Evolutionary conservation across 2,113 vertebrate genomes (phyloP).

Genomic region (Peromyscus leucopus): DNA sequence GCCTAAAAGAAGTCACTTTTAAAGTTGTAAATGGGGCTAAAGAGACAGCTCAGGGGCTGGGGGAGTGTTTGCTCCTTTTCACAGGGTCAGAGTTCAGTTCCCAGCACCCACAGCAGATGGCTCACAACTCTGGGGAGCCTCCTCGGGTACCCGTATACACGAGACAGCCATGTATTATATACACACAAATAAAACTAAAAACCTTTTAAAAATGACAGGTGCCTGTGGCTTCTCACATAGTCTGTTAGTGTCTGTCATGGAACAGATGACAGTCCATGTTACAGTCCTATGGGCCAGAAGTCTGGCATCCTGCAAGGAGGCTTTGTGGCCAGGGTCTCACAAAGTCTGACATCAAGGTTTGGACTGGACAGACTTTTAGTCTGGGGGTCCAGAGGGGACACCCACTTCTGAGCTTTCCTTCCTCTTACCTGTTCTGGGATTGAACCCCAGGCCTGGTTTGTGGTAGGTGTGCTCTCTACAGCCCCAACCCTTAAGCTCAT

Average conservation of each 20-base stretch:
- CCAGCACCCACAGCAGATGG: background rate
- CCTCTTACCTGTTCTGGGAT: background rate
- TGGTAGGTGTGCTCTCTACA: background rate
- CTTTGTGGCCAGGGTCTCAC: background rate
- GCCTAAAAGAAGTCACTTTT: background rate
- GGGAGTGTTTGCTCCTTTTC: background rate
- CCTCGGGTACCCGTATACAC: background rate
- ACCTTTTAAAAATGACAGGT: background rate
- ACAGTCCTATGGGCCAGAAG: background rate
- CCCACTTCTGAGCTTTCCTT: background rate
- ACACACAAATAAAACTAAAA: background rate
- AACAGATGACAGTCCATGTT: background rate
- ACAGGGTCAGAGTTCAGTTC: background rate
- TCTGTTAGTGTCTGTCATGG: background rate
- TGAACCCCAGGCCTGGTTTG: background rate
- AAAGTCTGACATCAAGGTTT: background rate
- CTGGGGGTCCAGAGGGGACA: conserved; percentile 18
- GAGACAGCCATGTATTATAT: background rate
- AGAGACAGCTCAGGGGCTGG: background rate
- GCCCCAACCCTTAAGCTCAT: background rate
- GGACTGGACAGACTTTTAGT: background rate
- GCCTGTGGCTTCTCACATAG: background rate
- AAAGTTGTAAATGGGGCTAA: background rate
- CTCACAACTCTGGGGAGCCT: background rate
- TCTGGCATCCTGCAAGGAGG: background rate